phyloP scores from a whole-genome alignment of 2,797 vertebrate species.

The Notoglanidium macrostoma region DNA sequence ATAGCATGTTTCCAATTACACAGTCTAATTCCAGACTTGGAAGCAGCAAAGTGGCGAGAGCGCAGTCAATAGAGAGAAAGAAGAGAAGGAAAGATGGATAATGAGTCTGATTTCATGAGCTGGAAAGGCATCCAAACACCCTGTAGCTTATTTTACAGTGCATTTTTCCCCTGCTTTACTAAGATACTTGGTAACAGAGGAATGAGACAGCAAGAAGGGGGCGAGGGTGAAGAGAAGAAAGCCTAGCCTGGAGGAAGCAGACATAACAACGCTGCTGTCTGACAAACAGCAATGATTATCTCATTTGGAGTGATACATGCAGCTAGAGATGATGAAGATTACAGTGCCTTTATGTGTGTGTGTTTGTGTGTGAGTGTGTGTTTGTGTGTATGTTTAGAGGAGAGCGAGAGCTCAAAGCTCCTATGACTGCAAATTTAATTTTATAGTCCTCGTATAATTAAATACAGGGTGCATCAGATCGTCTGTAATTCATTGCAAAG shows the following conservation, averaged over 20 bases:
- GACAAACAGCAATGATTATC: slow-evolving; percentile 39
- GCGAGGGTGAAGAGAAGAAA: slow-evolving; percentile 51
- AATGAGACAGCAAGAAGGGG: slow-evolving; percentile 59
- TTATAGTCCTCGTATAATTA: slow-evolving; percentile 36
- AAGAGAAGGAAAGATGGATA: slow-evolving; percentile 50
- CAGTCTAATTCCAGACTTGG: slow-evolving; percentile 58
- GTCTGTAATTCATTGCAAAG: slow-evolving; percentile 39
- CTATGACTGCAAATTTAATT: slow-evolving; percentile 13
- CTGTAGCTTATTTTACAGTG: slow-evolving; percentile 22
- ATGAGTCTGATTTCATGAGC: slow-evolving; percentile 51
- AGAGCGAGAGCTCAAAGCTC: neutral
- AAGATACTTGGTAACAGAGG: slow-evolving; percentile 27
- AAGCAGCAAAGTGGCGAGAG: slow-evolving; percentile 52
- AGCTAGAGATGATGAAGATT: slow-evolving; percentile 56
- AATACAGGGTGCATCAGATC: slow-evolving; percentile 35
- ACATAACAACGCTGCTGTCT: slow-evolving; percentile 45
- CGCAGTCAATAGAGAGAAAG: slow-evolving; percentile 51
- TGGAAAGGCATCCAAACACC: slow-evolving; percentile 32
- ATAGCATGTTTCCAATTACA: slow-evolving; percentile 74
- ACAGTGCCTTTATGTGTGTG: slow-evolving; percentile 15
- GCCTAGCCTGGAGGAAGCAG: slow-evolving; percentile 62
- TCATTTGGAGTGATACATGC: slow-evolving; percentile 52
- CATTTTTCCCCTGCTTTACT: slow-evolving; percentile 15
- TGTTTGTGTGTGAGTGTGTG: neutral
- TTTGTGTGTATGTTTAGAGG: neutral